Evolutionary conservation across 2,888 invertebrate genomes (phyloP), one percentile per base, ranked within the genome.

Genomic region (Sesia apiformis): DNA sequence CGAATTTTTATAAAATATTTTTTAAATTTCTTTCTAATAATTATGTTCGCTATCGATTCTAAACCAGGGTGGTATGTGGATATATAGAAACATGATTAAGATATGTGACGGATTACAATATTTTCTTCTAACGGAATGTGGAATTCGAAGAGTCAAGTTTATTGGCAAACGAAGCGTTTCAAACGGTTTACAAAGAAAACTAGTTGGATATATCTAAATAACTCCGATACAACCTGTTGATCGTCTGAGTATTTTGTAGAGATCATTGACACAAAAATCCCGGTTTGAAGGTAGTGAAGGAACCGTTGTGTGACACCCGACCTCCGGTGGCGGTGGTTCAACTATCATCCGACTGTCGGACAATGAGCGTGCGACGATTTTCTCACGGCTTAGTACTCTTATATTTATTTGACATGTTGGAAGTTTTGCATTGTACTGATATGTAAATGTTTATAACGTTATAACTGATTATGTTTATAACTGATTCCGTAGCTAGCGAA

Each of bases 271-370:
- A 66, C 65, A 62, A 59, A 64, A 65, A 65, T 67, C 66, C 69
- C 62, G 65, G 56, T 58, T 58, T 53, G 54, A 53, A 52, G 7
- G 52, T 63, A 65, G 60, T 56, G 53, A 52, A 64, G 64, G 65
- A 69, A 76, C 84, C 78, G 85, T 81, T 82, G 74, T 64, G 53
- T 66, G 74, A 71, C 73, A 67, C 51, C 5, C 54, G 56, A 56
- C 67, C 63, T 63, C 68, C 66, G 67, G 68, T 62, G 67, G 23
- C 57, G 56, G 60, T 55, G 62, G 66, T 70, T 60, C 67, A 69
- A 69, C 61, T 66, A 65, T 70, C 65, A 63, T 57, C 60, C 60
- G 60, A 65, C 66, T 66, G 69, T 75, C 60, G 66, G 70, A 76
- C 74, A 75, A 74, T 73, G 67, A 54, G 55, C 57, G n/a, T 46